phyloP scores from a whole-genome alignment of 2,888 invertebrate species.

The Pterostichus madidus region DNA sequence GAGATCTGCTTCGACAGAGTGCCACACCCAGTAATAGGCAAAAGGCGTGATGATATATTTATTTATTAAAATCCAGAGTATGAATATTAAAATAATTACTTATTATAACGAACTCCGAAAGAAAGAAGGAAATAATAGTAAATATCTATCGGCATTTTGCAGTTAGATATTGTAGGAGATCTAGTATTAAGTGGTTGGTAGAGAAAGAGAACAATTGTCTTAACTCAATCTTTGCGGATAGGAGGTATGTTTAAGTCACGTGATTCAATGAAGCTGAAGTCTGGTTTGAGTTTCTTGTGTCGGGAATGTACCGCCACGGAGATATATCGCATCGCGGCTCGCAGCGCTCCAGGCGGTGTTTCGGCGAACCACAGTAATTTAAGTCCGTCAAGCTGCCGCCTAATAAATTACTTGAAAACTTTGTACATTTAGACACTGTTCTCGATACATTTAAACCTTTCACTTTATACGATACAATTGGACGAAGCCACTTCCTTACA shows the following conservation, averaged over 20 bases:
- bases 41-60: too few species aligned
- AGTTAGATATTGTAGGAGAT: too few species aligned
- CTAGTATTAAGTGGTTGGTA: neutral
- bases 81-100: too few species aligned
- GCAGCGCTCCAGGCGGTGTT: constrained; percentile 42
- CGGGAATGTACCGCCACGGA: constrained; percentile 1
- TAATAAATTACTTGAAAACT: constrained; percentile 62
- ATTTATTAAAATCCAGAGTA: too few species aligned
- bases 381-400: constrained; percentile 58
- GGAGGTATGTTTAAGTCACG: neutral
- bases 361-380: constrained; percentile 48
- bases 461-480: constrained; percentile 41
- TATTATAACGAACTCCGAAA: too few species aligned
- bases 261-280: neutral
- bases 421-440: constrained; percentile 46
- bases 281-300: constrained; percentile 2
- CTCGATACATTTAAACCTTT: constrained; percentile 52
- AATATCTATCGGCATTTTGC: too few species aligned
- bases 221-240: constrained; percentile 15
- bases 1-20: too few species aligned
- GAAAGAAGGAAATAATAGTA: too few species aligned
- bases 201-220: neutral
- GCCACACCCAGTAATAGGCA: too few species aligned
- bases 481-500: constrained; percentile 34
- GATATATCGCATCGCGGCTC: constrained; percentile 35